A percentile compares a stretch with the other conserved stretches of the same genome.
Evolutionary conservation across 1,140 invertebrate species (phyloP).

Genomic region (Scaptomyza pallida): DNA sequence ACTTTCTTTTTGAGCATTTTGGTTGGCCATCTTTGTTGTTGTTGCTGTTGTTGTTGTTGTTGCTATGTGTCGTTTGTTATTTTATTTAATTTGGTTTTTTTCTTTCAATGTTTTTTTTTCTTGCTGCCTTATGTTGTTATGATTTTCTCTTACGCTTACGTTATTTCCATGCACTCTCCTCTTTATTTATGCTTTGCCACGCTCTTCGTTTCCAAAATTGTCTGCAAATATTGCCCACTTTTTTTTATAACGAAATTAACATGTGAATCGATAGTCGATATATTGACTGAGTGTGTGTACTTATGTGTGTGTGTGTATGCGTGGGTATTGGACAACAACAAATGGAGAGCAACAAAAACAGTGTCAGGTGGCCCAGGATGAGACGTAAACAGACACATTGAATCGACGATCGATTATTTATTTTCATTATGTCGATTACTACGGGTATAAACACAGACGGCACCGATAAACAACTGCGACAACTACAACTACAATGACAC

Average conservation of each 20-base stretch:
- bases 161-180: constrained; percentile 12
- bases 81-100: constrained; percentile 5
- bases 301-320: constrained; percentile 2
- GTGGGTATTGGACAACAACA: constrained; percentile 21
- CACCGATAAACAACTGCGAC: constrained; percentile 45
- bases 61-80: constrained; percentile 26
- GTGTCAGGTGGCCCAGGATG: constrained; percentile 36
- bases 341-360: not conserved
- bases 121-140: constrained; percentile 40
- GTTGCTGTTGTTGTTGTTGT: constrained; percentile 22
- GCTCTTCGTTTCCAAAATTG: constrained; percentile 30
- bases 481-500: constrained; percentile 39
- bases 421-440: constrained; percentile 36
- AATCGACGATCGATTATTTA: constrained; percentile 33
- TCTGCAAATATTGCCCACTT: constrained; percentile 51
- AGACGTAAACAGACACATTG: constrained; percentile 43
- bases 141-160: constrained; percentile 30
- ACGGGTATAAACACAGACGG: constrained; percentile 33
- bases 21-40: constrained; percentile 20
- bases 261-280: constrained; percentile 51
- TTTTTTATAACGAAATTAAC: constrained; percentile 51
- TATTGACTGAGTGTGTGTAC: constrained; percentile 13
- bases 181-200: constrained; percentile 38
- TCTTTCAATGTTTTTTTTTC: not conserved
- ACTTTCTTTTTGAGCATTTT: constrained; percentile 44